Percentiles rank a stretch among this genome's conserved stretches.
Conservation (phyloP, 2,797 vertebrate species). For the Acipenser oxyrinchus region DNA sequence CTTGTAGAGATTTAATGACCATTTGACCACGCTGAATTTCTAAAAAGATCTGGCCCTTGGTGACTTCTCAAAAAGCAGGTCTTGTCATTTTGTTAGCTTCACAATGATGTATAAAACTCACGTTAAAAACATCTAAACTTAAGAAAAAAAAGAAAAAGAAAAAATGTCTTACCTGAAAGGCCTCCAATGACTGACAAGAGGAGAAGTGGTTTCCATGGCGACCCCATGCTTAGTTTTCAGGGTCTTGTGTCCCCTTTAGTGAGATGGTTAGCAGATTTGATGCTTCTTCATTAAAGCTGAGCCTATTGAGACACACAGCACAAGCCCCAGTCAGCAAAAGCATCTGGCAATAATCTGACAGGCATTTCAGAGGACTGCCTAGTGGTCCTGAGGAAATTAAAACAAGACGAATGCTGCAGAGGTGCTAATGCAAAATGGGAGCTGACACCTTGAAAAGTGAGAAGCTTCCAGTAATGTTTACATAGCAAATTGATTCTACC, state of each 20-base stretch:
- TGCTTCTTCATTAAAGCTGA: constrained; percentile 78
- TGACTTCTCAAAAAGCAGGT: too few relatives aligned
- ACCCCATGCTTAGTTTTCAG: constrained; percentile 76
- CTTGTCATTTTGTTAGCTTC: too few relatives aligned
- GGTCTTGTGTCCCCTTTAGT: constrained; percentile 51
- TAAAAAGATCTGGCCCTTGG: too few relatives aligned
- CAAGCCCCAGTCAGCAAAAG: constrained; percentile 31
- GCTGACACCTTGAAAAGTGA: constrained; percentile 23
- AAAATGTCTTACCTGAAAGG: constrained; percentile 77
- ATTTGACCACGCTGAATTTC: too few relatives aligned
- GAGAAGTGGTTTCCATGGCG: constrained; percentile 83
- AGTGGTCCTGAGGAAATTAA: constrained; percentile 27
- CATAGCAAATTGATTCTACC: neutral
- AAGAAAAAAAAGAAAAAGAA: neutral
- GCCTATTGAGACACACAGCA: constrained; percentile 57
- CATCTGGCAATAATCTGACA: constrained; percentile 22
- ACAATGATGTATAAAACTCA: too few relatives aligned
- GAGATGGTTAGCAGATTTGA: constrained; percentile 57
- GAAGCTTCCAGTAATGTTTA: constrained; percentile 10
- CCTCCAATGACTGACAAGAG: constrained; percentile 76
- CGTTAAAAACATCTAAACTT: too few relatives aligned
- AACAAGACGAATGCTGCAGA: constrained; percentile 12
- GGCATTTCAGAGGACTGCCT: constrained; percentile 22
- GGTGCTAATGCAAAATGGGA: constrained; percentile 16
- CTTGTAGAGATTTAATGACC: too few relatives aligned